Evolutionary conservation across 2,888 invertebrate species (phyloP), one percentile per base, ranked within the genome.

Genomic region (Synergus itoensis): DNA sequence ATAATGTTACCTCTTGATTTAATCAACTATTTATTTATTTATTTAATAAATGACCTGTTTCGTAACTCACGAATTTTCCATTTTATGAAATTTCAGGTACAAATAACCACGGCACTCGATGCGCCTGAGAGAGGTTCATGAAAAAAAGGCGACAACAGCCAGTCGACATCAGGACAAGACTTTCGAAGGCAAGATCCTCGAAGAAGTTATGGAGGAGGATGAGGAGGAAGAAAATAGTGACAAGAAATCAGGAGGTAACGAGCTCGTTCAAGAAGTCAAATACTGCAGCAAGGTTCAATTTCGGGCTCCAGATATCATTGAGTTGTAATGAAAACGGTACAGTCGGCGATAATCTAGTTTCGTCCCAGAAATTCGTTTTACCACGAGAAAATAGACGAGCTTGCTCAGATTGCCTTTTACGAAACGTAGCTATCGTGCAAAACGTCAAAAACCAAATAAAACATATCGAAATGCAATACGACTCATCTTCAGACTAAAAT

Each of bases 41-140:
- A 36, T 28, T 28, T 28, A 28, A 28, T 28, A 3, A 28, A 28
- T 3, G 28, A 28, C 28, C 28, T 28, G 28, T 28, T 28, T 28
- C 28, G 28, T 11, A 45, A 1, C 28, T 62, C 28, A 62, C 12
- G 1, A 62, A 14, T 62, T 5, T 57, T 53, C n/a, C 53, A n/a
- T 57, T n/a, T 28, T 73, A 16, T 48, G 8, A 53, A n/a, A 53
- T 73, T 73, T 0, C 80, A 91, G 91, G 81, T 91, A 90, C 84
- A 91, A 90, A 91, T 91, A 91, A 91, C 91, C 90, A 89, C 88
- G 89, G 89, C 87, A 88, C 81, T 89, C 90, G 16, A 80, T 87
- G 84, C 89, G 89, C 80, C 86, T 87, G 81, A 87, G 87, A 83
- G 88, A 90, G 80, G 85, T 85, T 81, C 86, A 87, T 76, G 86